These are phyloP conservation scores for Psephotus haematonotus DNA, from an alignment of 2,113 vertebrate species.

Conservation along the genomic window DNA sequence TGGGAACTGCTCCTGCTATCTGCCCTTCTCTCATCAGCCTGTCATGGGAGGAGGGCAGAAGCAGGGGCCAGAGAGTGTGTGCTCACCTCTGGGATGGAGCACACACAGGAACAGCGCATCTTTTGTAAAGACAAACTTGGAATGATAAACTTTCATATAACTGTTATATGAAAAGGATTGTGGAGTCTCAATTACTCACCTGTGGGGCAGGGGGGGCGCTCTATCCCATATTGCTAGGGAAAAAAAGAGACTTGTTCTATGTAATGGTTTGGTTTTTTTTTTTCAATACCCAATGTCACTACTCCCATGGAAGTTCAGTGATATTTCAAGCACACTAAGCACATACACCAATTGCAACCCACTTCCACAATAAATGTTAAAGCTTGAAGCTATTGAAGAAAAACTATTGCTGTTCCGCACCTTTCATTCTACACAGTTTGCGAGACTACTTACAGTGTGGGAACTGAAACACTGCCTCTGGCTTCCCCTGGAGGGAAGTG, in stretches of 20 bases:
- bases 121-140: not conserved
- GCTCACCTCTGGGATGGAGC: not conserved
- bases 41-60: not conserved
- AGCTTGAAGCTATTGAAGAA: not conserved
- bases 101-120: not conserved
- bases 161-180: not conserved
- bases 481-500: not conserved
- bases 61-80: not conserved
- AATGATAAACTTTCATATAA: not conserved
- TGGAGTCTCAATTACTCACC: not conserved
- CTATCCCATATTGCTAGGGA: not conserved
- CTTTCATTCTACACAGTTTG: not conserved
- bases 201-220: accelerated
- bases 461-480: not conserved
- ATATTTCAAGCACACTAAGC: not conserved
- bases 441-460: not conserved
- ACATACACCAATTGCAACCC: not conserved
- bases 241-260: not conserved
- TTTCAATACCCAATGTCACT: not conserved
- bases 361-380: not conserved
- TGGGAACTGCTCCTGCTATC: not conserved
- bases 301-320: not conserved
- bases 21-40: not conserved
- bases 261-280: not conserved
- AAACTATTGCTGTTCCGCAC: not conserved